Percentiles rank a stretch among this genome's conserved stretches.
These are phyloP conservation scores for Diploptera punctata DNA, from an alignment of 2,888 invertebrate species.

Conservation along the genomic window DNA sequence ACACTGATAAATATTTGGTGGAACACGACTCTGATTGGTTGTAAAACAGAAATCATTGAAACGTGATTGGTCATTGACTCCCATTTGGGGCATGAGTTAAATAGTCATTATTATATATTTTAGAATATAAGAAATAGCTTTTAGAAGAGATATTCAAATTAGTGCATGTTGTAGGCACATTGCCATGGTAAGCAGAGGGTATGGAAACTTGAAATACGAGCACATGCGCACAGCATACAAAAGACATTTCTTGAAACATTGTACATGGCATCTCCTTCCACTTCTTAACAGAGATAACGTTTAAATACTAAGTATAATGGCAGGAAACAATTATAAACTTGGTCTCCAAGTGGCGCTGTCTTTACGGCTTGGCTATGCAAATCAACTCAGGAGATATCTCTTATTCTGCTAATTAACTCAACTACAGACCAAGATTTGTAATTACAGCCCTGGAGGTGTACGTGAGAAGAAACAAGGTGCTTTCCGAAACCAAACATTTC, in stretches of 20 bases:
- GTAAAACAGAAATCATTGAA: too few relatives aligned
- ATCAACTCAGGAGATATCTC: constrained; percentile 34
- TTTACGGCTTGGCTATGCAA: constrained; percentile 35
- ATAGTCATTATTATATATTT: too few relatives aligned
- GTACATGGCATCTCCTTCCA: constrained; percentile 20
- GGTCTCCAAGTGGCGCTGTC: constrained; percentile 8
- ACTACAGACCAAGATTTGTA: constrained; percentile 35
- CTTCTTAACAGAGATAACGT: constrained; percentile 23
- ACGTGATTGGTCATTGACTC: too few relatives aligned
- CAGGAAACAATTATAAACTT: constrained; percentile 38
- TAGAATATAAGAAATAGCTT: too few relatives aligned
- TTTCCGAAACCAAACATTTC: too few relatives aligned
- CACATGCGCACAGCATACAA: constrained; percentile 25
- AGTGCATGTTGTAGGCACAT: too few relatives aligned
- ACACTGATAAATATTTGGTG: too few relatives aligned
- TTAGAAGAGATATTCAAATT: too few relatives aligned
- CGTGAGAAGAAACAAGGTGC: not conserved
- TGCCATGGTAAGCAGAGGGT: constrained; percentile 19
- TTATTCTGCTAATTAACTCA: constrained; percentile 34
- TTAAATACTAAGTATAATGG: constrained; percentile 34
- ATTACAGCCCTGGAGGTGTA: constrained; percentile 3
- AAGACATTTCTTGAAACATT: constrained; percentile 31
- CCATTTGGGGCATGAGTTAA: too few relatives aligned
- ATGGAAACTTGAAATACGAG: constrained; percentile 3
- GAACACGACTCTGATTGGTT: too few relatives aligned